Conservation (phyloP, 2,113 vertebrate species). For the Erythrolamprus reginae region DNA sequence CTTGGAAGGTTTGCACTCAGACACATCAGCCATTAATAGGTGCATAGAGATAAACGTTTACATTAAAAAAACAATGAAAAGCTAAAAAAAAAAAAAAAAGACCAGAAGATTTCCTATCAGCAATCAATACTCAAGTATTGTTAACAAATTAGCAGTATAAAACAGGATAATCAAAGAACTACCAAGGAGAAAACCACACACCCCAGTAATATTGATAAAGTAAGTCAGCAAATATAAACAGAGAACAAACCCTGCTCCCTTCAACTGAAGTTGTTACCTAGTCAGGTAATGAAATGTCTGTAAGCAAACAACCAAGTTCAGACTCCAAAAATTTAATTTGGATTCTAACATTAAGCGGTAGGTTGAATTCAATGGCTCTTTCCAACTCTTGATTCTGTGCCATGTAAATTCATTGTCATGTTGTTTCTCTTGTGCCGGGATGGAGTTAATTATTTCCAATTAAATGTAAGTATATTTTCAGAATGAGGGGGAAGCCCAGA, state of each 20-base stretch:
- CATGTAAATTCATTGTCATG: not conserved
- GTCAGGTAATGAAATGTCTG: not conserved
- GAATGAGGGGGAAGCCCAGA: slow-evolving; percentile 21
- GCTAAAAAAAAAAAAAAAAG: not conserved
- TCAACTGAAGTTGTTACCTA: not conserved
- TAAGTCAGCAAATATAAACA: not conserved
- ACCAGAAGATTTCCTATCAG: not conserved
- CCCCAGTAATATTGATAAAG: not conserved
- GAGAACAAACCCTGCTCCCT: not conserved
- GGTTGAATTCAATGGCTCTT: not conserved
- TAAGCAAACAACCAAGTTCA: not conserved
- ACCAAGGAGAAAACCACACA: not conserved
- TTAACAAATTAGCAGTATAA: not conserved
- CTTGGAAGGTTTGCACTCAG: no score
- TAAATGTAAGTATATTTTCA: not conserved
- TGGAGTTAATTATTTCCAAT: not conserved
- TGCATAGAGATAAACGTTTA: not conserved
- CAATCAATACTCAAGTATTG: not conserved
- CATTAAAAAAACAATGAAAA: not conserved
- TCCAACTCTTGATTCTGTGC: not conserved
- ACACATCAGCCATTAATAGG: no score
- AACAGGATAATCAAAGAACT: not conserved
- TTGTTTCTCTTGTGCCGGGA: slow-evolving; percentile 15
- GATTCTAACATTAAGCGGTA: not conserved
- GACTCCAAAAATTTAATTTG: not conserved